Conservation (phyloP, 1,140 invertebrate species). For the Lysiphlebus fabarum region DNA sequence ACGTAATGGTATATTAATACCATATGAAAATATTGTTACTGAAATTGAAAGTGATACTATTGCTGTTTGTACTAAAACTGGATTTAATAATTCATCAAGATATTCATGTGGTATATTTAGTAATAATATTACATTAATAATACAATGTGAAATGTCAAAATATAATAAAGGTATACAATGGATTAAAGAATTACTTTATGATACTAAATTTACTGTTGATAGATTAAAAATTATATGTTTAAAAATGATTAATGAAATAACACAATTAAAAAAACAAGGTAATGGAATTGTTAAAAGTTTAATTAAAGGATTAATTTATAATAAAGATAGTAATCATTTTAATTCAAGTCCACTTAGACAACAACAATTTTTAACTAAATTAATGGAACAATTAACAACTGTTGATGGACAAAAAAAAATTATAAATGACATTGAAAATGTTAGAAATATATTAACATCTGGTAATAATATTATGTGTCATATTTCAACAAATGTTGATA, state of each 20-base stretch:
- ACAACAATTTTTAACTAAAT: constrained; percentile 69
- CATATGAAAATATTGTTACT: constrained; percentile 73
- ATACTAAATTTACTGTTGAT: constrained; percentile 68
- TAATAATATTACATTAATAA: constrained; percentile 57
- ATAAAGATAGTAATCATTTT: constrained; percentile 54
- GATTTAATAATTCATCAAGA: constrained; percentile 54
- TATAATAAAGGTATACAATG: constrained; percentile 74
- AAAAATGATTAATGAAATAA: constrained; percentile 75
- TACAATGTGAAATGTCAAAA: constrained; percentile 51
- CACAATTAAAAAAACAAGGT: constrained; percentile 67
- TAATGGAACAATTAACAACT: constrained; percentile 61
- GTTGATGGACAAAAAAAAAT: constrained; percentile 58
- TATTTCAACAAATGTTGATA: constrained; percentile 68
- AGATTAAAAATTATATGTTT: constrained; percentile 72
- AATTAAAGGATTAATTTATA: constrained; percentile 63
- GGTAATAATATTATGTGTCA: constrained; percentile 66
- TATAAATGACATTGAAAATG: constrained; percentile 60
- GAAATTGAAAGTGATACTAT: constrained; percentile 74
- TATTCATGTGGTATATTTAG: constrained; percentile 67
- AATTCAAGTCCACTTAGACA: constrained; percentile 13
- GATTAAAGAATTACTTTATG: constrained; percentile 72
- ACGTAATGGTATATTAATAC: constrained; percentile 58
- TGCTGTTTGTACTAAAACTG: constrained; percentile 58
- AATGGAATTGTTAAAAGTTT: constrained; percentile 59
- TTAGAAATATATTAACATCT: constrained; percentile 61